Conservation (phyloP, 64 coral and sea anemone species). For the Platygyra sinensis region DNA sequence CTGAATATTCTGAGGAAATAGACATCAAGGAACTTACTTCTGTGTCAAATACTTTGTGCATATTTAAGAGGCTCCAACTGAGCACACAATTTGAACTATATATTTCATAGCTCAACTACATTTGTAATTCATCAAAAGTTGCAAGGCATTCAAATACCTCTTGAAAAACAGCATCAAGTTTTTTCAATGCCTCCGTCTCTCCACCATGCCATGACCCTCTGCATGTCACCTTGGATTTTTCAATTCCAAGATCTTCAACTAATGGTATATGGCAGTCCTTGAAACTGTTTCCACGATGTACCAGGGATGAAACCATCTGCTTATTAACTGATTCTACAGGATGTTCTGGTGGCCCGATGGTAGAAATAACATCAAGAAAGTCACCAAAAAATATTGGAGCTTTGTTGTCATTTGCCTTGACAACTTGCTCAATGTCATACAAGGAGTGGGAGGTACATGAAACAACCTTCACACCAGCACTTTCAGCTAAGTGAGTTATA, state of each 20-base stretch:
- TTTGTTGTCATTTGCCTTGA: background rate
- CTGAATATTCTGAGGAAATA: too few relatives aligned
- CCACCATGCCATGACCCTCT: constrained; percentile 40
- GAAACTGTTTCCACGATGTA: background rate
- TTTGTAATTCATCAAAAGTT: background rate
- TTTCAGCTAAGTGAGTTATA: constrained; percentile 36
- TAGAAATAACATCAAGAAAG: constrained; percentile 44
- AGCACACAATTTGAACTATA: too few relatives aligned
- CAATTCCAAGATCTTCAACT: constrained; percentile 36
- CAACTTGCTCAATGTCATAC: constrained; percentile 32
- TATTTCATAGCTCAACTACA: background rate
- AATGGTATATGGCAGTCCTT: constrained; percentile 10
- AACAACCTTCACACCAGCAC: constrained; percentile 24
- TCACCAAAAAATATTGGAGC: constrained; percentile 33
- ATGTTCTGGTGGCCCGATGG: background rate
- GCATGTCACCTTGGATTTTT: constrained; percentile 23
- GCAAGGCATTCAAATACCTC: constrained; percentile 26
- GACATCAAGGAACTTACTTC: too few relatives aligned
- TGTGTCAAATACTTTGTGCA: too few relatives aligned
- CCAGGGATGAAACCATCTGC: constrained; percentile 7
- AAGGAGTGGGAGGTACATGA: constrained; percentile 44
- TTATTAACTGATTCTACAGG: constrained; percentile 14
- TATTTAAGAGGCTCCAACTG: too few relatives aligned
- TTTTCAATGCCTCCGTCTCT: constrained; percentile 37
- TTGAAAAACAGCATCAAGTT: background rate